These are phyloP conservation scores for Macrophya annulata DNA, from an alignment of 2,888 invertebrate genomes.

Conservation along the genomic window DNA sequence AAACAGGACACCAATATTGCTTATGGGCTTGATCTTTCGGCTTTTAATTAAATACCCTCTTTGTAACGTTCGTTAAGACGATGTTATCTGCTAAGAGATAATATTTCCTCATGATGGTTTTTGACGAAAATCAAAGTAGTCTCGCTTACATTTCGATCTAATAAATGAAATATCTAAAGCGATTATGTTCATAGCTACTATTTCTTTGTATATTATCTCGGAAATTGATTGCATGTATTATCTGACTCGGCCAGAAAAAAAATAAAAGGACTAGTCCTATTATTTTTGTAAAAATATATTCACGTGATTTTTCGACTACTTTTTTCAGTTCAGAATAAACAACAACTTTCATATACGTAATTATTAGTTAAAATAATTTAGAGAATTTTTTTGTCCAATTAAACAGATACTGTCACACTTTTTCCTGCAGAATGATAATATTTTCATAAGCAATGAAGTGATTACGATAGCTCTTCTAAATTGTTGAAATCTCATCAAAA, in stretches of 20 bases:
- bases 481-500: not conserved
- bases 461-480: not conserved
- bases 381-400: no score
- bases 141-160: not conserved
- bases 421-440: not conserved
- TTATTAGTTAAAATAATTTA: no score
- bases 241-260: not conserved
- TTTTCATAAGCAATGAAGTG: not conserved
- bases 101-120: not conserved
- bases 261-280: not conserved
- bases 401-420: no score
- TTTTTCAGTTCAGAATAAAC: not conserved
- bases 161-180: not conserved
- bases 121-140: not conserved
- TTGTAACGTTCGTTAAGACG: not conserved
- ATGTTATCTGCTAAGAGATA: not conserved
- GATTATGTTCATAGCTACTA: not conserved
- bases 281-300: not conserved
- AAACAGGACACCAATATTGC: not conserved
- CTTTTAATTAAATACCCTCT: not conserved
- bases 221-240: not conserved
- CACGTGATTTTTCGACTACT: not conserved
- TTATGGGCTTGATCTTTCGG: not conserved
- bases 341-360: not conserved
- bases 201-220: not conserved